These are phyloP conservation scores for Harpagoxenus sublaevis DNA, from an alignment of 2,888 invertebrate species.

Conservation along the genomic window DNA sequence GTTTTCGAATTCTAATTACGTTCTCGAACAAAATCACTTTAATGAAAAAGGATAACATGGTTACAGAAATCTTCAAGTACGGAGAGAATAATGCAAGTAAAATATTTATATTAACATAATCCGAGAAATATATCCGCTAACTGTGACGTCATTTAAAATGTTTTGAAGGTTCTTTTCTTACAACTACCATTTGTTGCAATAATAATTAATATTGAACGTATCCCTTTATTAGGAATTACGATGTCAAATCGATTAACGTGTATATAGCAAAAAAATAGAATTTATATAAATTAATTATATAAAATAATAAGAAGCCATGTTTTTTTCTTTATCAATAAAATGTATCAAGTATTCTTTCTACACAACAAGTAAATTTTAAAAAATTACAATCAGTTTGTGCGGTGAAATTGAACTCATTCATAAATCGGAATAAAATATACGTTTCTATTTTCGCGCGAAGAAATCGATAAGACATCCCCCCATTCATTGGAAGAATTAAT, in stretches of 20 bases:
- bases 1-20: background rate
- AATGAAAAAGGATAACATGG: background rate
- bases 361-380: background rate
- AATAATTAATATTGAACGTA: background rate
- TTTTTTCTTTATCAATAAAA: slow-evolving; percentile 1
- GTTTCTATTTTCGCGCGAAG: background rate
- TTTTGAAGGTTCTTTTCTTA: background rate
- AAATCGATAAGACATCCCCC: background rate
- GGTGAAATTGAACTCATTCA: background rate
- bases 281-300: slow-evolving; percentile 3
- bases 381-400: background rate
- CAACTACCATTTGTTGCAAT: background rate
- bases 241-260: background rate
- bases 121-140: background rate
- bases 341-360: background rate
- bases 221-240: background rate
- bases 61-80: background rate
- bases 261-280: background rate
- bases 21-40: background rate
- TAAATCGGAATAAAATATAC: background rate
- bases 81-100: background rate
- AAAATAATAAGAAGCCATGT: background rate
- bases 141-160: background rate
- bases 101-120: background rate
- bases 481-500: slow-evolving; percentile 43